phyloP scores from a whole-genome alignment of 1,140 invertebrate genomes.

The Dendroctonus ponderosae region DNA sequence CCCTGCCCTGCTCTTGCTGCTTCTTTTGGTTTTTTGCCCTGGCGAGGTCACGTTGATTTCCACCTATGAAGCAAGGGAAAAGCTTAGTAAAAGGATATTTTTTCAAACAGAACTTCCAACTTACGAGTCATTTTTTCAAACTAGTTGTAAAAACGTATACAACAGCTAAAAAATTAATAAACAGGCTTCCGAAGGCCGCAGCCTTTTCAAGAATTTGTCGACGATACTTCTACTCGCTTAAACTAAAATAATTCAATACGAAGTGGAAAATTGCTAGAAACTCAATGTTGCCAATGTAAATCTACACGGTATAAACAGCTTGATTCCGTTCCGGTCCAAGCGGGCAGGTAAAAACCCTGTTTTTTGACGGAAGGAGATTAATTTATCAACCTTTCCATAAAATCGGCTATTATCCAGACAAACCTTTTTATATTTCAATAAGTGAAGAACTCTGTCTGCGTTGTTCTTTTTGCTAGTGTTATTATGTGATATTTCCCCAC shows the following conservation, averaged over 20 bases:
- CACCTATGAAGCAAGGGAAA: constrained; percentile 56
- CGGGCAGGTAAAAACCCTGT: no score
- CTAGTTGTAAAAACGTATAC: constrained; percentile 23
- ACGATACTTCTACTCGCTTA: constrained; percentile 19
- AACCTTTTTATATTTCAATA: no score
- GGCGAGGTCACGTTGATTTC: constrained; percentile 85
- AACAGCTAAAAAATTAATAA: constrained; percentile 27
- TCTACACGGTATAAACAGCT: no score
- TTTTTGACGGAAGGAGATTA: no score
- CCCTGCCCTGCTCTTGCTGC: constrained; percentile 63
- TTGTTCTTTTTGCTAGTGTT: no score
- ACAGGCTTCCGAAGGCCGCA: constrained; percentile 45
- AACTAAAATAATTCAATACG: constrained; percentile 17
- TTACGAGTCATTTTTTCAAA: constrained; percentile 46
- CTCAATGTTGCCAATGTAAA: no score
- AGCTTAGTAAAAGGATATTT: constrained; percentile 2
- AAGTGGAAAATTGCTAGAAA: constrained; percentile 4
- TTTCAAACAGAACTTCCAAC: constrained; percentile 25
- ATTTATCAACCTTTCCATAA: no score
- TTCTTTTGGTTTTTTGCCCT: constrained; percentile 81
- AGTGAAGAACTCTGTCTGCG: no score
- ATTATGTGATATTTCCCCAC: no score
- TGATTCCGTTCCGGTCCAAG: no score
- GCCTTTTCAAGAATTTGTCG: constrained; percentile 41
- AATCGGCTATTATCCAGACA: no score